Percentiles rank a stretch among this genome's conserved stretches.
These are phyloP conservation scores for Rhegmatorhina hoffmannsi DNA, from an alignment of 2,113 vertebrate species.

Conservation along the genomic window DNA sequence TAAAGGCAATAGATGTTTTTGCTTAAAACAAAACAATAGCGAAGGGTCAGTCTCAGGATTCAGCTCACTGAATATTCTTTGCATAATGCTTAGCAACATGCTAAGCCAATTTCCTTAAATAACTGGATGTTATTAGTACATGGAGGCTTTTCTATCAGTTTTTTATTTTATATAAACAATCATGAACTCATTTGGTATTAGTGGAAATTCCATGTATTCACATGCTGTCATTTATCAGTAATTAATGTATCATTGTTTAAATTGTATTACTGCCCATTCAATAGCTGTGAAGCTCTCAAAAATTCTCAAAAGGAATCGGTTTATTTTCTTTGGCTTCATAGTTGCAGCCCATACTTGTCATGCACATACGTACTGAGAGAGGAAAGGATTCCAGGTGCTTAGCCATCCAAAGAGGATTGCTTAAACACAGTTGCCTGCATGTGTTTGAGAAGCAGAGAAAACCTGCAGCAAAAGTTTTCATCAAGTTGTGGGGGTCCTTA, in stretches of 20 bases:
- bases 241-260: background rate
- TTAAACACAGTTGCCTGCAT: background rate
- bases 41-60: background rate
- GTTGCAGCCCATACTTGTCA: background rate
- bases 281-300: background rate
- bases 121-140: background rate
- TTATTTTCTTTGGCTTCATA: slow-evolving; percentile 12
- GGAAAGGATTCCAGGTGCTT: background rate
- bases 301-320: background rate
- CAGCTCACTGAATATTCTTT: background rate
- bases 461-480: background rate
- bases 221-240: background rate
- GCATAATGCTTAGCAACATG: background rate
- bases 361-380: background rate
- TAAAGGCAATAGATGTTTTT: background rate
- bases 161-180: background rate
- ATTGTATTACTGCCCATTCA: background rate
- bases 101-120: background rate
- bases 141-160: background rate
- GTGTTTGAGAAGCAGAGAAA: background rate
- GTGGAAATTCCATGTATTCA: background rate
- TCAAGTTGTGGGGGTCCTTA: background rate
- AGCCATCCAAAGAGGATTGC: background rate
- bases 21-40: background rate
- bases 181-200: background rate